A percentile compares a stretch with the other conserved stretches of the same genome.
Evolutionary conservation across 2,113 vertebrate species (phyloP).

Genomic region (Heliornis fulica): DNA sequence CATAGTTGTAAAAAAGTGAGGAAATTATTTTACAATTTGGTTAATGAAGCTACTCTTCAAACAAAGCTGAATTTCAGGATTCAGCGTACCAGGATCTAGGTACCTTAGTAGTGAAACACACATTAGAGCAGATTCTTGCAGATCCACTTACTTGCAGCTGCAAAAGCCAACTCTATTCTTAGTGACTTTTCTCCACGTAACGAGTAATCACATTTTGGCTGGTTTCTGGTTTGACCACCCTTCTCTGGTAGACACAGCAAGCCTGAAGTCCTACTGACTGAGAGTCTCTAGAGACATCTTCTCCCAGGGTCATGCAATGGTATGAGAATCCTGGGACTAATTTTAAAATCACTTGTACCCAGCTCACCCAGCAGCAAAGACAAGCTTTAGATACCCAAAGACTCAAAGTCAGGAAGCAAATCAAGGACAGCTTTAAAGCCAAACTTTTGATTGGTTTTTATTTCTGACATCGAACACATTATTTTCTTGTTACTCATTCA

Average conservation of each 20-base stretch:
- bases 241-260: not conserved
- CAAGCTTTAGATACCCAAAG: not conserved
- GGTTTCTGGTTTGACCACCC: not conserved
- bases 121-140: not conserved
- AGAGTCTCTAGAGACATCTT: not conserved
- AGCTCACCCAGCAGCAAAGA: not conserved
- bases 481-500: not conserved
- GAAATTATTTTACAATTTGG: not conserved
- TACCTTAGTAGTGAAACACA: not conserved
- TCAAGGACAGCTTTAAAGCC: not conserved
- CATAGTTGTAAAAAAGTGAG: not conserved
- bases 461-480: not conserved
- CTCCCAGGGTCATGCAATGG: not conserved
- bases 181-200: not conserved
- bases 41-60: not conserved
- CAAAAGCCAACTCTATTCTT: not conserved
- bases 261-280: not conserved
- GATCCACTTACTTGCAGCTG: not conserved
- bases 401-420: not conserved
- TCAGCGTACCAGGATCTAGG: not conserved
- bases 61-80: not conserved
- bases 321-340: not conserved
- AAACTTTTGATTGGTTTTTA: not conserved
- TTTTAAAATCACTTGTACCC: not conserved
- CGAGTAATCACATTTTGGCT: not conserved